Evolutionary conservation across 2,113 vertebrate genomes (phyloP).

Genomic region (Spea bombifrons): DNA sequence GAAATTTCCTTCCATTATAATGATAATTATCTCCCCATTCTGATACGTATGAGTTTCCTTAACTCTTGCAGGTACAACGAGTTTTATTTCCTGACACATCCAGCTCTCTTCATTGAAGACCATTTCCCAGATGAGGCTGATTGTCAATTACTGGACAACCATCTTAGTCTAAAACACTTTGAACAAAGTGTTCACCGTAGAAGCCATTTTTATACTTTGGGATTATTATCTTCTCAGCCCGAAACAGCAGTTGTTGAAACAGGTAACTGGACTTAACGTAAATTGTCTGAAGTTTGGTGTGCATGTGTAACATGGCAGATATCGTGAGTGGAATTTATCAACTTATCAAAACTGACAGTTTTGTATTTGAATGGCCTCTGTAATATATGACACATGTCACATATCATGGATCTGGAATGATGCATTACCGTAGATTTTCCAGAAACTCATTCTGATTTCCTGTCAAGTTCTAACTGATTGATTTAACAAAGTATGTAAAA

Average conservation of each 20-base stretch:
- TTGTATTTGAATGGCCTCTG: background rate
- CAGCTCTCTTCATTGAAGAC: conserved; percentile 73
- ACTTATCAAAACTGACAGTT: background rate
- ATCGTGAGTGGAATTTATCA: background rate
- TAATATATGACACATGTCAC: background rate
- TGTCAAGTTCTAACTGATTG: background rate
- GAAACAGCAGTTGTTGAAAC: conserved; percentile 63
- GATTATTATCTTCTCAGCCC: conserved; percentile 62
- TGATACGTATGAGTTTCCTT: too few relatives aligned
- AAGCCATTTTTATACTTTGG: conserved; percentile 71
- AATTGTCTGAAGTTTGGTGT: background rate
- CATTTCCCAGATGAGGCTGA: conserved; percentile 76
- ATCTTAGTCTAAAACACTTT: conserved; percentile 66
- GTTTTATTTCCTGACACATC: conserved; percentile 82
- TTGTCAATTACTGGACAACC: conserved; percentile 73
- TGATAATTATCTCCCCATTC: too few relatives aligned
- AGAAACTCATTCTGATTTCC: background rate
- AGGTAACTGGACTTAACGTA: conserved; percentile 57
- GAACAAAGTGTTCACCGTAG: conserved; percentile 64
- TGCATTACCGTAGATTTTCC: background rate
- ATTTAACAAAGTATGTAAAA: background rate
- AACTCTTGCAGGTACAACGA: conserved; percentile 70
- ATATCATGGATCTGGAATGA: background rate
- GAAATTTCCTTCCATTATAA: too few relatives aligned
- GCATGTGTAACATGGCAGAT: background rate